phyloP scores from a whole-genome alignment of 2,113 vertebrate genomes.

The Actenoides lindsayi region DNA sequence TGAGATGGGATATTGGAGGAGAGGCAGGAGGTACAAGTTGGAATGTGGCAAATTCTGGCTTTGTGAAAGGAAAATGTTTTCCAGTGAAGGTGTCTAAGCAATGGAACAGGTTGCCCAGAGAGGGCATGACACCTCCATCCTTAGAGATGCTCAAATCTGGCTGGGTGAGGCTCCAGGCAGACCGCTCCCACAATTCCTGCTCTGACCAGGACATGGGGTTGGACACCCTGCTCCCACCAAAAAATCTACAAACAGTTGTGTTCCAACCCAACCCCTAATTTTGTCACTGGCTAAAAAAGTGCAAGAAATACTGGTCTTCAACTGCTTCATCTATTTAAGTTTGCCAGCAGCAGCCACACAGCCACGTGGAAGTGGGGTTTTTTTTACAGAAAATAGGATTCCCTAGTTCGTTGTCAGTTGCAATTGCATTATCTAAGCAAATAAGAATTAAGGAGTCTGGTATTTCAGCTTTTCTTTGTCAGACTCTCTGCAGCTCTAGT shows the following conservation, averaged over 20 bases:
- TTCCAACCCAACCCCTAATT: background rate
- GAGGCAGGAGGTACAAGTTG: background rate
- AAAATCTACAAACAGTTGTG: fast-evolving
- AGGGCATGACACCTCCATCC: background rate
- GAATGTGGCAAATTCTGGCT: background rate
- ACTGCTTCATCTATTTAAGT: background rate
- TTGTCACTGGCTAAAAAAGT: background rate
- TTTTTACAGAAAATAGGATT: background rate
- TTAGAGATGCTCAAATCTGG: background rate
- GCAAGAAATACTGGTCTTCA: background rate
- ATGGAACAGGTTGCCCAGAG: background rate
- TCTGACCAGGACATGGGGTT: background rate
- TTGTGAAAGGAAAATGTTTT: background rate
- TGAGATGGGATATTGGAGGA: background rate
- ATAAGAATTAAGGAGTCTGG: background rate
- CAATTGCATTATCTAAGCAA: background rate
- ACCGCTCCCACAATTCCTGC: background rate
- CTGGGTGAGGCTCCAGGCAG: background rate
- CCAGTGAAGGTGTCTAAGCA: background rate
- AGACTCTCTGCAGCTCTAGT: background rate
- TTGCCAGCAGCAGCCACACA: background rate
- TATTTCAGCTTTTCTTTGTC: background rate
- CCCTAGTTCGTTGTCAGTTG: background rate
- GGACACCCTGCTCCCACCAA: background rate
- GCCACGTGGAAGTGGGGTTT: background rate